These are phyloP conservation scores for Sigmodon hispidus DNA, from an alignment of 2,113 vertebrate species.

Conservation along the genomic window DNA sequence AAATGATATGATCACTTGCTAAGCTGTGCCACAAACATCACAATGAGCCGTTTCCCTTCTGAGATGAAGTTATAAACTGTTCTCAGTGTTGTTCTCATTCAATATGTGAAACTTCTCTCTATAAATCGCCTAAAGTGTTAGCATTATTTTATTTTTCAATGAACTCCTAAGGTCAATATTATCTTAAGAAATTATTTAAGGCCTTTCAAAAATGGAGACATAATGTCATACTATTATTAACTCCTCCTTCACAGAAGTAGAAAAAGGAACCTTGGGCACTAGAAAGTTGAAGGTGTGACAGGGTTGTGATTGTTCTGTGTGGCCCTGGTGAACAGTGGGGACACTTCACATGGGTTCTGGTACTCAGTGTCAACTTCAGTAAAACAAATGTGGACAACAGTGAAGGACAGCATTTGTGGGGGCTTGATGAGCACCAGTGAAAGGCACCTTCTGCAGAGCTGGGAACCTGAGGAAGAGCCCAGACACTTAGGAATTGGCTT, in stretches of 20 bases:
- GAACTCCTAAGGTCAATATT: constrained; percentile 7
- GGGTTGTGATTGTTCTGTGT: not conserved
- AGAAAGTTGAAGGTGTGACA: not conserved
- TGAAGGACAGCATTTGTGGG: not conserved
- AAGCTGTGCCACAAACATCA: not conserved
- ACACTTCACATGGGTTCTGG: not conserved
- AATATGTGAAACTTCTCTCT: not conserved
- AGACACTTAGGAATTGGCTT: not conserved
- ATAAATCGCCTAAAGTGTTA: not conserved
- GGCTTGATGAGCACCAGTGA: not conserved
- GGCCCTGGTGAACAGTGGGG: not conserved
- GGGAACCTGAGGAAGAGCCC: not conserved
- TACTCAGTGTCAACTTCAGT: not conserved
- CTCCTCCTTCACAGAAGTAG: not conserved
- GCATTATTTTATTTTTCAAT: constrained; percentile 31
- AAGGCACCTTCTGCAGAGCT: not conserved
- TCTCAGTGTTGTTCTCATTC: not conserved
- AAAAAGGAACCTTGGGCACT: not conserved
- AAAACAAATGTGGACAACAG: not conserved
- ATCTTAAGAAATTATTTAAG: not conserved
- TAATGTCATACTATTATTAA: not conserved
- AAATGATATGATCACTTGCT: not conserved
- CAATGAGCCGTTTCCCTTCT: not conserved
- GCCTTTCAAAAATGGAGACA: not conserved
- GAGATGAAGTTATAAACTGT: not conserved